phyloP scores from a whole-genome alignment of 2,113 vertebrate species.

The Oriolus oriolus region DNA sequence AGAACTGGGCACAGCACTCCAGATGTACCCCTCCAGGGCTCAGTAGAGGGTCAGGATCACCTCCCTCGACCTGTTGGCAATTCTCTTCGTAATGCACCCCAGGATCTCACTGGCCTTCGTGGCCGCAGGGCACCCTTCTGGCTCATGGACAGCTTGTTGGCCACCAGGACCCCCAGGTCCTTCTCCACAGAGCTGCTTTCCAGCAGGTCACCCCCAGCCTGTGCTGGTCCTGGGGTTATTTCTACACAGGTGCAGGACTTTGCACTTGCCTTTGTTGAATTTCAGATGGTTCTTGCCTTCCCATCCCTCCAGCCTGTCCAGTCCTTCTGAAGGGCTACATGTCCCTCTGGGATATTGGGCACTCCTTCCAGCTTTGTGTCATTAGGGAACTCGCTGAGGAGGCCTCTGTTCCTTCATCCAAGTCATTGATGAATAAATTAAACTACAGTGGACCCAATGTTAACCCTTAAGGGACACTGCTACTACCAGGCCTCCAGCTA shows the following conservation, averaged over 20 bases:
- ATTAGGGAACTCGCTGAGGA: not conserved
- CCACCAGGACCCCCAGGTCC: too few species aligned
- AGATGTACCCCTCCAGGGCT: not conserved
- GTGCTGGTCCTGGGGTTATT: not conserved
- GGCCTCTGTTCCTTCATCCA: not conserved
- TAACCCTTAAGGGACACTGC: fast-evolving
- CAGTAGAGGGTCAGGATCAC: not conserved
- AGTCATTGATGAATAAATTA: not conserved
- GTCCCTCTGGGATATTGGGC: not conserved
- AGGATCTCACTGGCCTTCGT: not conserved
- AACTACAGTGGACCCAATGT: not conserved
- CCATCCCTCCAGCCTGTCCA: not conserved
- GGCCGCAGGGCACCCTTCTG: not conserved
- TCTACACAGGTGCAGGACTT: fast-evolving
- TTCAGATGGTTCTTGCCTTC: not conserved
- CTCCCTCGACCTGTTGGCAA: fast-evolving
- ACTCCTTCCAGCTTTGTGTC: not conserved
- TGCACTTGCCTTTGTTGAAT: not conserved
- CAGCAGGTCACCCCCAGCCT: not conserved
- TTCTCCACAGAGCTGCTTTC: not conserved
- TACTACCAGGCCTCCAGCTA: not conserved
- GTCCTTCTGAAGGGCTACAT: not conserved
- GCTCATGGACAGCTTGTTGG: not conserved
- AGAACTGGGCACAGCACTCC: not conserved
- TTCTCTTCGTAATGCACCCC: not conserved